Conservation (phyloP, 1,140 invertebrate species). For the Neodiprion virginianus region DNA sequence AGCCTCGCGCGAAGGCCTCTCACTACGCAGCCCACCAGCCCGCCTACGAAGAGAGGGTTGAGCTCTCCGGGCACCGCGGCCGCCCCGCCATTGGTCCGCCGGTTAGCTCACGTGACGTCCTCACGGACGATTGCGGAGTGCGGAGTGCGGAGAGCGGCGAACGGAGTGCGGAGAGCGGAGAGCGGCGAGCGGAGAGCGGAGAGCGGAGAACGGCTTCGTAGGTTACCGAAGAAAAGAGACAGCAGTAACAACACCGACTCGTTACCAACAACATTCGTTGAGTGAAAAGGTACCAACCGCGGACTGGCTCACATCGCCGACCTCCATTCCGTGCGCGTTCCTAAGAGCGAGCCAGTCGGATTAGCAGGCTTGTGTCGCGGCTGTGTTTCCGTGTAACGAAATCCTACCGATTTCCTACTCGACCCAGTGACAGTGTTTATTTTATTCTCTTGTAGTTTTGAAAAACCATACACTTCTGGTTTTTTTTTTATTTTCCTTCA, state of each 20-base stretch:
- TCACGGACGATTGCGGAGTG: slow-evolving; percentile 9
- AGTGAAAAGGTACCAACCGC: background rate
- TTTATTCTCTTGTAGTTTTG: too few relatives aligned
- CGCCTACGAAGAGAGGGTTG: slow-evolving; percentile 57
- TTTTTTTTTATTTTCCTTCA: too few relatives aligned
- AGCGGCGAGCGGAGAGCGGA: slow-evolving; percentile 22
- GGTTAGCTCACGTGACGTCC: slow-evolving; percentile 49
- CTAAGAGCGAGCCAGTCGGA: background rate
- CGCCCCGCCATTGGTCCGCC: slow-evolving; percentile 49
- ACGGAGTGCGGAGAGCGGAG: slow-evolving; percentile 17
- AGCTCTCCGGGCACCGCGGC: slow-evolving; percentile 48
- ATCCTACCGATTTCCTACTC: too few relatives aligned
- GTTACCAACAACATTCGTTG: background rate
- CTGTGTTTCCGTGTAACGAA: slow-evolving; percentile 19
- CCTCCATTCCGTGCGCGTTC: slow-evolving; percentile 1
- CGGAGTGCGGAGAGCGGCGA: slow-evolving; percentile 16
- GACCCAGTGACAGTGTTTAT: too few relatives aligned
- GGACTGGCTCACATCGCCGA: too few relatives aligned
- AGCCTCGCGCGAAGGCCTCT: slow-evolving; percentile 24
- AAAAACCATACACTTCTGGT: too few relatives aligned
- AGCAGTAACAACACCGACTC: slow-evolving; percentile 43
- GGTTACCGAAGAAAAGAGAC: slow-evolving; percentile 39
- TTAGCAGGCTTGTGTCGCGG: background rate
- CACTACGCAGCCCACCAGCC: slow-evolving; percentile 38
- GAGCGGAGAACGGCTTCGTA: slow-evolving; percentile 15